Percentiles rank a stretch among this genome's conserved stretches.
Evolutionary conservation across 2,888 invertebrate species (phyloP).

Genomic region (Drosophila borealis): DNA sequence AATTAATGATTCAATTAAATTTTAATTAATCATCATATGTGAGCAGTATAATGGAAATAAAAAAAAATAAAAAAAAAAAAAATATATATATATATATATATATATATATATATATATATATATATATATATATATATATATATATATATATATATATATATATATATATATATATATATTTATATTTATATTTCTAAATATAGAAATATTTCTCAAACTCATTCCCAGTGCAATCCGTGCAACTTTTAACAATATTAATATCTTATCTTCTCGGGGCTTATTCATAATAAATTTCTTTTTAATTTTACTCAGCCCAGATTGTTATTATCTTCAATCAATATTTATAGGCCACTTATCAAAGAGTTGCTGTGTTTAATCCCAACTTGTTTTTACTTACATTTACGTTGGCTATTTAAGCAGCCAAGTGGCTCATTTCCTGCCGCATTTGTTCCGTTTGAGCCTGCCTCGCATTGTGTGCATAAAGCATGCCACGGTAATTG

Average conservation of each 20-base stretch:
- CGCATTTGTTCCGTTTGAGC: slow-evolving; percentile 4
- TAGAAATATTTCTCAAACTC: background rate
- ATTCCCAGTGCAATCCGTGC: too few species aligned
- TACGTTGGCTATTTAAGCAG: background rate
- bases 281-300: slow-evolving; percentile 1
- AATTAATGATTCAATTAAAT: too few species aligned
- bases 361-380: slow-evolving; percentile 28
- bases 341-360: slow-evolving; percentile 11
- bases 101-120: background rate
- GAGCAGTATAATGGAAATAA: too few species aligned
- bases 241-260: background rate
- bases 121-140: too few species aligned
- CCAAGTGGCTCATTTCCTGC: slow-evolving; percentile 24
- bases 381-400: slow-evolving; percentile 23
- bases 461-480: slow-evolving; percentile 5
- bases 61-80: too few species aligned
- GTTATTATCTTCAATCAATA: slow-evolving; percentile 17
- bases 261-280: slow-evolving; percentile 16
- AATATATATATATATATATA: too few species aligned
- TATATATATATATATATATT: too few species aligned
- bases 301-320: slow-evolving; percentile 8
- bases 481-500: slow-evolving; percentile 17
- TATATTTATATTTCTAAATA: background rate
- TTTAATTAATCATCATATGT: too few species aligned
- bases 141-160: background rate